Evolutionary conservation across 2,797 vertebrate species (phyloP).

Genomic region (Acanthornis magna): DNA sequence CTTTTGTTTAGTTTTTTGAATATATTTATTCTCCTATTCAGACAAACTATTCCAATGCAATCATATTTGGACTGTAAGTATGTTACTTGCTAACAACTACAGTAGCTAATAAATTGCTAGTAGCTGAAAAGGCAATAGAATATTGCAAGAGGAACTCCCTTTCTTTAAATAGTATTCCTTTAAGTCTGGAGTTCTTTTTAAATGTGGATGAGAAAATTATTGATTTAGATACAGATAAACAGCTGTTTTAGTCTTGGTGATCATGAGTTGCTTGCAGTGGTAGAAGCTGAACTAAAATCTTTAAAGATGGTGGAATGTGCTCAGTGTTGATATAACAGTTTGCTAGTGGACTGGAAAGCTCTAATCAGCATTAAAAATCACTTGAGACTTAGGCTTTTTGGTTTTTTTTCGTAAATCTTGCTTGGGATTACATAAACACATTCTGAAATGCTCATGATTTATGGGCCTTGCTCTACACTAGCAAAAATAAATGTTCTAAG

Average conservation of each 20-base stretch:
- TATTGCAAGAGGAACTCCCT: not conserved
- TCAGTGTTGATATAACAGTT: constrained; percentile 40
- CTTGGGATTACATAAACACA: not conserved
- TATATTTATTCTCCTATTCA: not conserved
- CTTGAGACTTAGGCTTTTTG: not conserved
- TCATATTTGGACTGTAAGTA: not conserved
- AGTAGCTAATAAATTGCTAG: not conserved
- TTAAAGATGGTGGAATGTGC: constrained; percentile 35
- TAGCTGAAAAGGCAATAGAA: not conserved
- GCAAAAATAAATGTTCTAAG: not conserved
- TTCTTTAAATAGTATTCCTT: not conserved
- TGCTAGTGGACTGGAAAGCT: constrained; percentile 56
- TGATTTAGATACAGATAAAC: not conserved
- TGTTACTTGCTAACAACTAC: not conserved
- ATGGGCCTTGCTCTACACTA: not conserved
- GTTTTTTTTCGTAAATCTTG: not conserved
- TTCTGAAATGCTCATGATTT: not conserved
- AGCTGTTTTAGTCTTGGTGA: not conserved
- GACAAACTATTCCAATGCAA: not conserved
- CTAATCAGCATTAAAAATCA: constrained; percentile 62
- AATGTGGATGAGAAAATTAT: not conserved
- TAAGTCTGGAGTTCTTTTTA: not conserved
- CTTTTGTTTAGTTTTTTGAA: not conserved
- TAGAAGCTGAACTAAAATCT: constrained; percentile 58
- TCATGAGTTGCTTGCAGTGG: not conserved